These are phyloP conservation scores for Penaeus indicus DNA, from an alignment of 1,140 invertebrate genomes.

Conservation along the genomic window DNA sequence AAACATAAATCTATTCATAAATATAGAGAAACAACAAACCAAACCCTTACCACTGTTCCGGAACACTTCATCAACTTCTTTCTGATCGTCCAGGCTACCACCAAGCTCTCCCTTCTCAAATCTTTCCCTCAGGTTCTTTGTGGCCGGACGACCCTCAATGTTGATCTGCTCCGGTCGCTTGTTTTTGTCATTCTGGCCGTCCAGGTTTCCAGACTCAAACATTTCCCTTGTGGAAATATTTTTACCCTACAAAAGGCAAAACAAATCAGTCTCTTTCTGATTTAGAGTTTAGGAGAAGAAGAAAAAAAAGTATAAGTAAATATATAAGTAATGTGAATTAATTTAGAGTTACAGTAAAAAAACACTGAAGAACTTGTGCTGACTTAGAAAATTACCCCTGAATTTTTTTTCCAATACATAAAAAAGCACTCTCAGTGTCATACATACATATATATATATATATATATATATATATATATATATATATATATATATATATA, in stretches of 20 bases:
- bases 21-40: neutral
- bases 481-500: neutral
- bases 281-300: no score
- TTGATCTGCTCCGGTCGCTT: constrained; percentile 55
- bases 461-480: neutral
- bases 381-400: no score
- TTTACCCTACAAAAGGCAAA: constrained; percentile 78
- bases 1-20: constrained; percentile 1
- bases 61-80: constrained; percentile 80
- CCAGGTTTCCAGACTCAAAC: constrained; percentile 84
- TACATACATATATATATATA: neutral
- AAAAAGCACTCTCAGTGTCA: no score
- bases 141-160: constrained; percentile 57
- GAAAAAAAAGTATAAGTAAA: no score
- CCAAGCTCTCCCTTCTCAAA: constrained; percentile 57
- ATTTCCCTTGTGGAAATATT: constrained; percentile 90
- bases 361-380: no score
- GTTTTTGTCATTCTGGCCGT: constrained; percentile 70
- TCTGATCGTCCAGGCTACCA: no score
- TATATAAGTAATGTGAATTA: no score
- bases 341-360: no score
- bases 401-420: no score
- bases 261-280: no score
- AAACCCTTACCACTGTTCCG: constrained; percentile 78
- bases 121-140: constrained; percentile 61